Conservation (phyloP, 1,140 invertebrate genomes). For the Agrilus planipennis region DNA sequence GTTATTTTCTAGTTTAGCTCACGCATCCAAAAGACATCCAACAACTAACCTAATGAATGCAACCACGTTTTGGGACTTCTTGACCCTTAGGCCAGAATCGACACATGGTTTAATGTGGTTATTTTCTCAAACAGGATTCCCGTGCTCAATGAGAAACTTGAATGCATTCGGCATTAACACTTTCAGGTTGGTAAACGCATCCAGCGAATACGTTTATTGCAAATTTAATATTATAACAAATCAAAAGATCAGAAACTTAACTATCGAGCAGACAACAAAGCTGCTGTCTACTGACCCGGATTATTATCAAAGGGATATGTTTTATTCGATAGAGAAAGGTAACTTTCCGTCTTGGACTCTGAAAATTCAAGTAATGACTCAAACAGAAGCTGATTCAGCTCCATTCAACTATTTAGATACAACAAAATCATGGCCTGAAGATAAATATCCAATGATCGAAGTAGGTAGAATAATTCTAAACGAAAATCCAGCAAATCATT, state of each 20-base stretch:
- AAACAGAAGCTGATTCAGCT: constrained; percentile 48
- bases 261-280: constrained; percentile 50
- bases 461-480: constrained; percentile 76
- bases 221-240: constrained; percentile 87
- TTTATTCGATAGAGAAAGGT: constrained; percentile 65
- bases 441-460: constrained; percentile 64
- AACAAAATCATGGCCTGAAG: constrained; percentile 79
- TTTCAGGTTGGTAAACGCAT: constrained; percentile 72
- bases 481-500: constrained; percentile 74
- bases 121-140: constrained; percentile 70
- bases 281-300: constrained; percentile 63
- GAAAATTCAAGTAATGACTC: constrained; percentile 58
- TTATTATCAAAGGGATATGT: constrained; percentile 67
- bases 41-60: constrained; percentile 74
- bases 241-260: constrained; percentile 73
- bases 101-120: constrained; percentile 72
- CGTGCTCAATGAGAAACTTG: constrained; percentile 79
- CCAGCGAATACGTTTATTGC: constrained; percentile 60
- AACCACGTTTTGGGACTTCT: constrained; percentile 88
- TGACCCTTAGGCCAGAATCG: constrained; percentile 68
- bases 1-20: constrained; percentile 75
- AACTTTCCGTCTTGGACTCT: constrained; percentile 67
- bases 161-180: constrained; percentile 90
- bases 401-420: constrained; percentile 73
- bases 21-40: constrained; percentile 83